Percentiles rank a stretch among this genome's conserved stretches.
These are phyloP conservation scores for Branchellion lobata DNA, from an alignment of 2,888 invertebrate species.

Conservation along the genomic window DNA sequence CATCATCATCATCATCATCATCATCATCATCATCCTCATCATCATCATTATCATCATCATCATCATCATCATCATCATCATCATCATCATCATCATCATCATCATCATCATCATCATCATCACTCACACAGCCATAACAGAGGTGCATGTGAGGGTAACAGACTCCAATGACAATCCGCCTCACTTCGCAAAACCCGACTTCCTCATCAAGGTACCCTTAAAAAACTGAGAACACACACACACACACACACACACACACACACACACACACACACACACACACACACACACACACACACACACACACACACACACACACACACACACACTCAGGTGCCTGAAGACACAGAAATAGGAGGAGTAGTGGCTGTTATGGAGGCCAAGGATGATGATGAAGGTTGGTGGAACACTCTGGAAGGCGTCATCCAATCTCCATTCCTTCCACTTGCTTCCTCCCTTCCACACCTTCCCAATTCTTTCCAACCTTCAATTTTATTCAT, in stretches of 20 bases:
- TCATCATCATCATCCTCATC: conserved; percentile 37
- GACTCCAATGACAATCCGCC: conserved; percentile 2
- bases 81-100: conserved; percentile 41
- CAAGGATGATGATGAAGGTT: neutral
- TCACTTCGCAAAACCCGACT: neutral
- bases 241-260: too few species aligned
- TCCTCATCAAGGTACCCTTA: neutral
- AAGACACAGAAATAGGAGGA: neutral
- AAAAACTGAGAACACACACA: too few species aligned
- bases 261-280: conserved; percentile 4
- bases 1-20: conserved; percentile 36
- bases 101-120: conserved; percentile 27
- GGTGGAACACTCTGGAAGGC: too few species aligned
- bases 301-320: too few species aligned
- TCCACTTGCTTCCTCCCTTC: too few species aligned
- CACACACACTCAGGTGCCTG: neutral
- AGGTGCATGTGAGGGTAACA: neutral
- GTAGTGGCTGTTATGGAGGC: neutral
- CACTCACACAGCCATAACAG: neutral
- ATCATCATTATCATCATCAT: conserved; percentile 40
- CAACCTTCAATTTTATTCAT: too few species aligned
- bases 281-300: too few species aligned
- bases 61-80: conserved; percentile 42
- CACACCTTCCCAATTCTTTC: too few species aligned
- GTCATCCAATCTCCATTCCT: too few species aligned